A percentile compares a stretch with the other conserved stretches of the same genome.
Evolutionary conservation across 2,113 vertebrate species (phyloP).

Genomic region (Otocyon megalotis): DNA sequence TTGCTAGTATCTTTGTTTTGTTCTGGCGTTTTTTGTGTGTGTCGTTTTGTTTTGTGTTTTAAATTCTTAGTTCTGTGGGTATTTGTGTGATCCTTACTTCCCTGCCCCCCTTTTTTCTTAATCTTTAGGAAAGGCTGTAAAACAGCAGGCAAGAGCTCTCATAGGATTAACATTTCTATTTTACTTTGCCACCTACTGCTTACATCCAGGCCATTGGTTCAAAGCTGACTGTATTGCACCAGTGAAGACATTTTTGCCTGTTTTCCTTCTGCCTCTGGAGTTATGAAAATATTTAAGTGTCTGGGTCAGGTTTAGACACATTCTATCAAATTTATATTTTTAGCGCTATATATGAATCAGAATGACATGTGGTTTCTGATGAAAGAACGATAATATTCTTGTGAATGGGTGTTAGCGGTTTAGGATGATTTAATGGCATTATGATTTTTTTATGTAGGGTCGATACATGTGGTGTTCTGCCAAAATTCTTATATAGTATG

Average conservation of each 20-base stretch:
- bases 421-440: slow-evolving; percentile 64
- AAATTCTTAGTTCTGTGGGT: not conserved
- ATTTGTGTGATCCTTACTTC: not conserved
- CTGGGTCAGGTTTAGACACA: slow-evolving; percentile 69
- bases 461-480: not conserved
- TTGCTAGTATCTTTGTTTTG: not conserved
- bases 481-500: slow-evolving; percentile 46
- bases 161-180: slow-evolving; percentile 80
- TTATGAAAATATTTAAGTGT: slow-evolving; percentile 83
- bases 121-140: slow-evolving; percentile 70
- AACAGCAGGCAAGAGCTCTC: slow-evolving; percentile 66
- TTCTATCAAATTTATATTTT: slow-evolving; percentile 72
- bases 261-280: slow-evolving; percentile 72
- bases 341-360: slow-evolving; percentile 61
- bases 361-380: slow-evolving; percentile 66
- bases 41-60: not conserved
- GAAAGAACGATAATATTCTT: slow-evolving; percentile 56
- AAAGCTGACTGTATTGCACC: slow-evolving; percentile 57
- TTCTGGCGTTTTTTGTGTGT: not conserved
- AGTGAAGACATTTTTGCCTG: slow-evolving; percentile 51
- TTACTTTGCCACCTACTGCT: slow-evolving; percentile 79
- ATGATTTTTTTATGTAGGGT: slow-evolving; percentile 70
- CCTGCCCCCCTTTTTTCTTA: not conserved
- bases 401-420: slow-evolving; percentile 74
- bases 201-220: slow-evolving; percentile 42